These are phyloP conservation scores for Pseudomyrmex dendroicus DNA, from an alignment of 1,140 invertebrate genomes.

Conservation along the genomic window DNA sequence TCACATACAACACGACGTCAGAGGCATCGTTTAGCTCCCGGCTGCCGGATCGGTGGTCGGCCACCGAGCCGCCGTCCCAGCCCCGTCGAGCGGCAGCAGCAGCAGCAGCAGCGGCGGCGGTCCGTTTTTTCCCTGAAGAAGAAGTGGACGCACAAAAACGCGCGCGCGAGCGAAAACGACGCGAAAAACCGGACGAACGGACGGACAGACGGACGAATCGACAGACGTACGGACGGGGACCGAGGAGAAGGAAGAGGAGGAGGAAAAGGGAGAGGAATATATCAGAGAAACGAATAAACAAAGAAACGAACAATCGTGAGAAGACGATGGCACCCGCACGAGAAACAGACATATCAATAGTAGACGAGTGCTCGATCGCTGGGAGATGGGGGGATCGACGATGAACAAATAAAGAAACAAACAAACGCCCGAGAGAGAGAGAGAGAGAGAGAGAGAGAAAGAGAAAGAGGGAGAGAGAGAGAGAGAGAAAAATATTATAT, in stretches of 20 bases:
- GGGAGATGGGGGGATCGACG: slow-evolving; percentile 50
- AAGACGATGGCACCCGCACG: slow-evolving; percentile 36
- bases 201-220: background rate
- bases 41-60: slow-evolving; percentile 49
- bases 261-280: too few relatives aligned
- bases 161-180: background rate
- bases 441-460: background rate
- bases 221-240: too few relatives aligned
- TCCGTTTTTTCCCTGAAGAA: slow-evolving; percentile 45
- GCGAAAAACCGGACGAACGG: background rate
- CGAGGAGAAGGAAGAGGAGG: too few relatives aligned
- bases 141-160: slow-evolving; percentile 4
- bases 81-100: slow-evolving; percentile 41
- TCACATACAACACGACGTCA: slow-evolving; percentile 49
- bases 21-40: slow-evolving; percentile 67
- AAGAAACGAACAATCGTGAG: slow-evolving; percentile 37
- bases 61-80: slow-evolving; percentile 48
- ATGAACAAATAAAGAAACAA: slow-evolving; percentile 27
- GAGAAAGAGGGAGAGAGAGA: slow-evolving; percentile 28
- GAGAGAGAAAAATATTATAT: slow-evolving; percentile 22
- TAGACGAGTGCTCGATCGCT: slow-evolving; percentile 55
- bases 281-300: slow-evolving; percentile 33
- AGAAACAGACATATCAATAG: slow-evolving; percentile 61
- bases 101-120: slow-evolving; percentile 7
- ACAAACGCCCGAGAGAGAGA: slow-evolving; percentile 34